Evolutionary conservation across 2,888 invertebrate genomes (phyloP).

Genomic region (Hydroisotoma schaefferi): DNA sequence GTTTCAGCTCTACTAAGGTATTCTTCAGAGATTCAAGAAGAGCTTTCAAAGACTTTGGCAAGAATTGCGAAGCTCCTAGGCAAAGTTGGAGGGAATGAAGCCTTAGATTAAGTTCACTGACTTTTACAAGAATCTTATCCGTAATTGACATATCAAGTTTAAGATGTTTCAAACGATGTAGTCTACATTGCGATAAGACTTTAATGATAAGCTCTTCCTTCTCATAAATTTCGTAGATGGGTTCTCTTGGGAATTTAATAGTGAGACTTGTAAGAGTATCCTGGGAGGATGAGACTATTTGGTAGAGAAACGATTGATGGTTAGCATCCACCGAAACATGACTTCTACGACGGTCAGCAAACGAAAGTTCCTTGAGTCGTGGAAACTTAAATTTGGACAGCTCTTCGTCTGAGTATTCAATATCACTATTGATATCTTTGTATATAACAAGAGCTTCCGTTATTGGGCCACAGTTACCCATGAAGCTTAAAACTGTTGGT

Average conservation of each 20-base stretch:
- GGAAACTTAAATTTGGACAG: constrained; percentile 10
- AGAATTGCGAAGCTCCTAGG: constrained; percentile 35
- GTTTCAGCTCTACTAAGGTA: constrained; percentile 27
- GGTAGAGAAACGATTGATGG: constrained; percentile 20
- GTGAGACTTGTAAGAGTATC: constrained; percentile 20
- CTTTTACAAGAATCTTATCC: constrained; percentile 21
- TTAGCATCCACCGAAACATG: constrained; percentile 23
- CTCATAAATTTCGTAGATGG: constrained; percentile 27
- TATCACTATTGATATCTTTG: constrained; percentile 35
- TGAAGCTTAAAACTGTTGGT: constrained; percentile 22
- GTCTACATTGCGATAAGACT: constrained; percentile 15
- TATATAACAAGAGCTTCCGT: constrained; percentile 28
- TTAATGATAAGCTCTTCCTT: constrained; percentile 29
- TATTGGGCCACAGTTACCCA: constrained; percentile 19
- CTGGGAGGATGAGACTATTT: constrained; percentile 18
- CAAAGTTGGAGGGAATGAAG: constrained; percentile 30
- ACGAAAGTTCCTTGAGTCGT: constrained; percentile 21
- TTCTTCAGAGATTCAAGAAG: constrained; percentile 18
- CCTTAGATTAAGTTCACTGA: constrained; percentile 18
- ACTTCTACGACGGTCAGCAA: constrained; percentile 27
- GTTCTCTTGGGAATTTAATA: constrained; percentile 31
- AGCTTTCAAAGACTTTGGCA: constrained; percentile 11
- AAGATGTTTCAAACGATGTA: constrained; percentile 24
- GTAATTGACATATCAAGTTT: constrained; percentile 35
- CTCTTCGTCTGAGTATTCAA: constrained; percentile 18